Conservation (phyloP, 2,888 invertebrate species). For the Andrena marginata region DNA sequence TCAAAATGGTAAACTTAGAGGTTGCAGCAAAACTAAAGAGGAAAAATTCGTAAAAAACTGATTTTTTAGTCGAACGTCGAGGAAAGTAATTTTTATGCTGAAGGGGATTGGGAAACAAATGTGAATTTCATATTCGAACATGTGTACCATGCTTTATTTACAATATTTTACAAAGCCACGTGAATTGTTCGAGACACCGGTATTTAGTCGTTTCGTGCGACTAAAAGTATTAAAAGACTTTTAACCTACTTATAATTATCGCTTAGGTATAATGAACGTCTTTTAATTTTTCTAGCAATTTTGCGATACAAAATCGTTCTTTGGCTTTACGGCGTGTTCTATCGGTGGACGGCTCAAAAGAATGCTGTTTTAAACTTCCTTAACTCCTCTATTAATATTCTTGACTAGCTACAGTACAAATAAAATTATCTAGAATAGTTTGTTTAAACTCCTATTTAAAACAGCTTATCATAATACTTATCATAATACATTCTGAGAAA, state of each 20-base stretch:
- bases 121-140: neutral
- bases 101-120: neutral
- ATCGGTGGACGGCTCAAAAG: constrained; percentile 28
- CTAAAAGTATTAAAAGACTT: neutral
- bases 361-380: neutral
- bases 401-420: constrained; percentile 41
- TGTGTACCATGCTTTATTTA: constrained; percentile 66
- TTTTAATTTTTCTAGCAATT: neutral
- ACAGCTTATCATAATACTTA: neutral
- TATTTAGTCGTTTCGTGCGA: neutral
- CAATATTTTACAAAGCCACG: constrained; percentile 61
- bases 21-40: too few relatives aligned
- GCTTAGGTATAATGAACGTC: neutral
- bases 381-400: neutral
- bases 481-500: neutral
- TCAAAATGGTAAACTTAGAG: too few relatives aligned
- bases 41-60: too few relatives aligned
- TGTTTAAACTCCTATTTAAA: neutral
- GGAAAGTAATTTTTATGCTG: too few relatives aligned
- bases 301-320: constrained; percentile 14
- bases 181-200: neutral
- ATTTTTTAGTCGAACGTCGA: too few relatives aligned
- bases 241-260: constrained; percentile 3
- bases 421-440: neutral
- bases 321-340: constrained; percentile 24